These are phyloP conservation scores for Aegithalos caudatus DNA, from an alignment of 2,113 vertebrate genomes.

Conservation along the genomic window DNA sequence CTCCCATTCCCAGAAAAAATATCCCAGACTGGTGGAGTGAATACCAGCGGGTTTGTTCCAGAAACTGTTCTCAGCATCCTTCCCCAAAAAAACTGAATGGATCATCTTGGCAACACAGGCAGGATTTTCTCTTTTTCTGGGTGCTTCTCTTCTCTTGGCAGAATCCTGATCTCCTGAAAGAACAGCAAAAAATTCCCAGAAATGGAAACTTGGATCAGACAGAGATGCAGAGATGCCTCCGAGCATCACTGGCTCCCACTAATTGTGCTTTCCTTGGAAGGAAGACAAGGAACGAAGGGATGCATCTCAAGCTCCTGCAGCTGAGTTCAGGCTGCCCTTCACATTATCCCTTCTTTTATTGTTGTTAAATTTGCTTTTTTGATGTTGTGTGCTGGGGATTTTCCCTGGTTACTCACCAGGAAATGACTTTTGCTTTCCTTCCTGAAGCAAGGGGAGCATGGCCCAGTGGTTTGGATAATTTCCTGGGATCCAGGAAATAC, in stretches of 20 bases:
- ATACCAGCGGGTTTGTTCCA: neutral
- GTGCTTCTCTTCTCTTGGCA: neutral
- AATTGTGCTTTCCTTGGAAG: neutral
- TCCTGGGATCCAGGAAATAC: neutral
- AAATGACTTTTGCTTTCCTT: neutral
- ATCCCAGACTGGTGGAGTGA: fast-evolving
- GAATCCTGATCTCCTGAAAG: neutral
- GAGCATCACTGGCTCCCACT: neutral
- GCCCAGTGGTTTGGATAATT: neutral
- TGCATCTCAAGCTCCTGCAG: neutral
- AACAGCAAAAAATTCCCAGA: neutral
- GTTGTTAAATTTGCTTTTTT: neutral
- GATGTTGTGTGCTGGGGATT: neutral
- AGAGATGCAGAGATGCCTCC: neutral
- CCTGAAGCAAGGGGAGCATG: neutral
- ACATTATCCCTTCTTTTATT: neutral
- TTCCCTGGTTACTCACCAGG: neutral
- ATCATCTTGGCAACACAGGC: neutral
- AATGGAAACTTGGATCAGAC: neutral
- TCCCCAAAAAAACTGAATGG: neutral
- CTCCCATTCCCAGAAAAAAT: neutral
- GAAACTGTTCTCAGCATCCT: neutral
- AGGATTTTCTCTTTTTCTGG: neutral
- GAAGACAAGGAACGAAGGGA: neutral
- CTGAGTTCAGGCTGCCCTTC: neutral